Evolutionary conservation across 2,797 vertebrate genomes (phyloP).

Genomic region (Gallinago solitaria): DNA sequence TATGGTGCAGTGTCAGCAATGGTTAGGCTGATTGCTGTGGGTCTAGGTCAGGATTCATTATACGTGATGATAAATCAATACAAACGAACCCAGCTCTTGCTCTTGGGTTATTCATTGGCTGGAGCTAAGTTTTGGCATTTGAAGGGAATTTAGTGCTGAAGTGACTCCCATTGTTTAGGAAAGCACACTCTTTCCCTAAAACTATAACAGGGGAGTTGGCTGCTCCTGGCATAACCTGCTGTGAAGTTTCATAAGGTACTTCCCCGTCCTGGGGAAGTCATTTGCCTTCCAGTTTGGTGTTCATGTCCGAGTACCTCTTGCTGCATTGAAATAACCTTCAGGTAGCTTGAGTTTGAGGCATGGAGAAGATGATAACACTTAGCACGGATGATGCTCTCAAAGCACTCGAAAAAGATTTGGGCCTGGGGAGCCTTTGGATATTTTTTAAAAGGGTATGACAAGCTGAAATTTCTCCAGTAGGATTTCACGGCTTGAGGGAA

Average conservation of each 20-base stretch:
- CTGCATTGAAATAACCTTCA: background rate
- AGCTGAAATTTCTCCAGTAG: background rate
- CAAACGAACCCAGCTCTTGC: background rate
- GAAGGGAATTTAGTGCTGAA: background rate
- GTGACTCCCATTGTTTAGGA: background rate
- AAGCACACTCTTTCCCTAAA: background rate
- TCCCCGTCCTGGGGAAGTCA: background rate
- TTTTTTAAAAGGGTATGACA: background rate
- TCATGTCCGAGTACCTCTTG: background rate
- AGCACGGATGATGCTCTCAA: background rate
- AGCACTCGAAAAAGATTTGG: background rate
- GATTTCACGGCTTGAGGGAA: background rate
- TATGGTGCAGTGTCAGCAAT: background rate
- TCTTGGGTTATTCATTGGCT: background rate
- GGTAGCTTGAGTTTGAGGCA: background rate
- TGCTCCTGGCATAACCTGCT: background rate
- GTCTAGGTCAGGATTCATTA: background rate
- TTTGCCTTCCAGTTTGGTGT: background rate
- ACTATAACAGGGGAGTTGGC: background rate
- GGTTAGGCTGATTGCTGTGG: background rate
- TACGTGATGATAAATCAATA: background rate
- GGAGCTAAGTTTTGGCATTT: background rate
- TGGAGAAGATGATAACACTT: background rate
- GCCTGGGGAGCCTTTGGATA: background rate
- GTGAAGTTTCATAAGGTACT: fast-evolving